A percentile compares a stretch with the other conserved stretches of the same genome.
phyloP scores from a whole-genome alignment of 2,888 invertebrate genomes.

The Pollenia griseotomentosa region DNA sequence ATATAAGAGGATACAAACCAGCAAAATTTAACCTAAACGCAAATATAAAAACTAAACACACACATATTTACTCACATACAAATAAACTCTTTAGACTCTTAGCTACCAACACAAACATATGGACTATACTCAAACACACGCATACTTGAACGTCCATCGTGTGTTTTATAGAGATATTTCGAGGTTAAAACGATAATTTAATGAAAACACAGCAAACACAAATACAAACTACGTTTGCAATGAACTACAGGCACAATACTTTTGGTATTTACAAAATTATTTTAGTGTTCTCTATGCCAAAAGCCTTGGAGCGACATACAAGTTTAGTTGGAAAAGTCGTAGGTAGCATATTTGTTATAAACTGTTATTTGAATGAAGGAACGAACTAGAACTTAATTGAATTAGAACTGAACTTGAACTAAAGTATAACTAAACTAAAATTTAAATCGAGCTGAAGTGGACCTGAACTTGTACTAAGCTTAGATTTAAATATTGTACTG shows the following conservation, averaged over 20 bases:
- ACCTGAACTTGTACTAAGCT: too few species aligned
- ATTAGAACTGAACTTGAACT: too few species aligned
- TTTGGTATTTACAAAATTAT: conserved; percentile 42
- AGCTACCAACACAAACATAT: neutral
- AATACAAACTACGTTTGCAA: neutral
- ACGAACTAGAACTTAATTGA: too few species aligned
- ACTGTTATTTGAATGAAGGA: neutral
- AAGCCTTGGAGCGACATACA: neutral
- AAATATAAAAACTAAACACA: neutral
- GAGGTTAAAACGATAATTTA: conserved; percentile 65
- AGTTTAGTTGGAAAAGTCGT: neutral
- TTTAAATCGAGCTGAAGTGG: too few species aligned
- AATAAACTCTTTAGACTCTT: neutral
- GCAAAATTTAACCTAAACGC: conserved; percentile 1
- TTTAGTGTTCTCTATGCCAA: conserved; percentile 20
- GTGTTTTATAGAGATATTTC: conserved; percentile 33
- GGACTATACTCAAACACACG: neutral
- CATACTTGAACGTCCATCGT: neutral
- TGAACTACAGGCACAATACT: conserved; percentile 18
- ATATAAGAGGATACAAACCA: conserved; percentile 14
- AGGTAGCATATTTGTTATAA: neutral
- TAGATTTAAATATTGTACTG: too few species aligned
- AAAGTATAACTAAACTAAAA: too few species aligned
- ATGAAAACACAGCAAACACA: conserved; percentile 53
- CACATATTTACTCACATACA: neutral